Evolutionary conservation across 2,888 invertebrate species (phyloP).

Genomic region (Ophion ventricosus): DNA sequence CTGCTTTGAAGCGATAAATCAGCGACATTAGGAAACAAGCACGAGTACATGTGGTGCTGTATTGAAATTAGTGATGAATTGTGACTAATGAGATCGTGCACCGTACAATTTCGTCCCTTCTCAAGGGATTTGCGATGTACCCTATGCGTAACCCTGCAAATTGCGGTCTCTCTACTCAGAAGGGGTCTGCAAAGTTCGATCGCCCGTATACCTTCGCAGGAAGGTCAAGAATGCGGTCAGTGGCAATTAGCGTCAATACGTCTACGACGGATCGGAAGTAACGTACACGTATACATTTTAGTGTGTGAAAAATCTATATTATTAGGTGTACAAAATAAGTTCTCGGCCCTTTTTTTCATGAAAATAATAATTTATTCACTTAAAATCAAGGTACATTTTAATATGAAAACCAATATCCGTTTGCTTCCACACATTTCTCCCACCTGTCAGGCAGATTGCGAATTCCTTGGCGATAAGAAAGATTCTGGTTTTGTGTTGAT

Average conservation of each 20-base stretch:
- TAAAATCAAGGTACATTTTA: no score
- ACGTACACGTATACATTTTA: neutral
- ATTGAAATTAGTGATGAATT: slow-evolving; percentile 5
- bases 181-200: slow-evolving; percentile 2
- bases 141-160: neutral
- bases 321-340: no score
- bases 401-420: no score
- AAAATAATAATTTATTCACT: no score
- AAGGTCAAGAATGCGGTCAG: neutral
- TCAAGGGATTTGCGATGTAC: neutral
- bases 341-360: no score
- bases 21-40: slow-evolving; percentile 49
- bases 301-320: no score
- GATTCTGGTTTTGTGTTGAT: no score
- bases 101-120: slow-evolving; percentile 5
- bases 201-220: neutral
- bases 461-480: no score
- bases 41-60: neutral
- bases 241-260: neutral
- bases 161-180: neutral
- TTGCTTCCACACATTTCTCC: no score
- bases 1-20: neutral
- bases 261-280: neutral
- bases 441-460: no score
- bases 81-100: neutral